phyloP scores from a whole-genome alignment of 2,797 vertebrate species.

The Varecia variegata region DNA sequence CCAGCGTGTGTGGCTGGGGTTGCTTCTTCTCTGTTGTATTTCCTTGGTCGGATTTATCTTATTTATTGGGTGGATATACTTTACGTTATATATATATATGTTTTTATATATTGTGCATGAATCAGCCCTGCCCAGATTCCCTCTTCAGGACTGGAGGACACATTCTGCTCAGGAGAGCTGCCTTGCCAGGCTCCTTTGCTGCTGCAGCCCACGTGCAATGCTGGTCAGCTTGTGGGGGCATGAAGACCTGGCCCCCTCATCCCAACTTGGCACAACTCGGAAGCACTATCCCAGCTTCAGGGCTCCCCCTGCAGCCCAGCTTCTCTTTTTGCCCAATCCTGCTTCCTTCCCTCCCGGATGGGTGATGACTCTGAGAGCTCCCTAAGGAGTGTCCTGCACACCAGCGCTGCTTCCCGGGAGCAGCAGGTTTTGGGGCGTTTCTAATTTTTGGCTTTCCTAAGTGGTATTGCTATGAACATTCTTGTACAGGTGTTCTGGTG shows the following conservation, averaged over 20 bases:
- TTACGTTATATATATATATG: not conserved
- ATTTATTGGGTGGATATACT: not conserved
- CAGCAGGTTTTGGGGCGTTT: not conserved
- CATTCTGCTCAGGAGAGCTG: not conserved
- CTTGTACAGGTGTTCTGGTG: not conserved
- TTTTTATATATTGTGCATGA: not conserved
- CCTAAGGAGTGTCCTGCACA: not conserved
- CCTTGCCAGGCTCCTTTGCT: not conserved
- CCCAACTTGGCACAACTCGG: not conserved
- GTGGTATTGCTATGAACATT: not conserved
- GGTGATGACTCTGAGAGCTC: not conserved
- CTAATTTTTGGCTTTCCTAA: not conserved
- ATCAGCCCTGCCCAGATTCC: not conserved
- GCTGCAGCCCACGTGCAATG: fast-evolving
- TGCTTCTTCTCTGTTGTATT: not conserved
- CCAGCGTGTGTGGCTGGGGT: not conserved
- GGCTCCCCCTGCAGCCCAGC: not conserved
- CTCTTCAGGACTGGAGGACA: not conserved
- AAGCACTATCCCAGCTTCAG: not conserved
- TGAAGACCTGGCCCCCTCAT: not conserved
- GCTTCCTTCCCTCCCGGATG: fast-evolving
- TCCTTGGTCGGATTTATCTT: not conserved
- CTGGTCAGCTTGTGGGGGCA: fast-evolving
- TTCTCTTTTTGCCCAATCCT: not conserved
- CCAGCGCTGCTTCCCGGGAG: not conserved